These are phyloP conservation scores for Synanthedon vespiformis DNA, from an alignment of 2,888 invertebrate species.

Conservation along the genomic window DNA sequence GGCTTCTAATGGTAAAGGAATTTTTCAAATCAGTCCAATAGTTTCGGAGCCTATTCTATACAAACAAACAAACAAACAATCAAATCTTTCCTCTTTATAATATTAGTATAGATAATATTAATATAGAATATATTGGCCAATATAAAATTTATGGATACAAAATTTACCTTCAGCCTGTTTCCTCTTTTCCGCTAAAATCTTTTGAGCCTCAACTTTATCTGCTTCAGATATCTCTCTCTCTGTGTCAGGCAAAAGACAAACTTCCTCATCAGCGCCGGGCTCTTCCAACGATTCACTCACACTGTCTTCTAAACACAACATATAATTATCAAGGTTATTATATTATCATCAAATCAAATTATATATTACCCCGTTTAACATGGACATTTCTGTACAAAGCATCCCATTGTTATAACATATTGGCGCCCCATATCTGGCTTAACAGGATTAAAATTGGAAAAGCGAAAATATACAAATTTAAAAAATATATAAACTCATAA, in stretches of 20 bases:
- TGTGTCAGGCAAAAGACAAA: conserved; percentile 77
- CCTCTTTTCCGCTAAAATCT: conserved; percentile 55
- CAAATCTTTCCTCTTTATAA: no score
- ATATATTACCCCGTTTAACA: neutral
- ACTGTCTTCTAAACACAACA: neutral
- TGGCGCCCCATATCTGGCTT: no score
- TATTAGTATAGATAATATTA: no score
- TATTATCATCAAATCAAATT: neutral
- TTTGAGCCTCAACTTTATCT: conserved; percentile 73
- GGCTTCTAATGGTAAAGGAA: no score
- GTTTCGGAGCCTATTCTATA: no score
- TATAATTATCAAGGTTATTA: neutral
- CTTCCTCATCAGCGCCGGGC: conserved; percentile 75
- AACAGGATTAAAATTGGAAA: no score
- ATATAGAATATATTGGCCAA: no score
- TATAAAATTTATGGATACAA: neutral
- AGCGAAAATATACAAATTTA: neutral
- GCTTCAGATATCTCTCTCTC: conserved; percentile 76
- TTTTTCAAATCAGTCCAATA: no score
- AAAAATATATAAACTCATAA: neutral
- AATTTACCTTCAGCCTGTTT: conserved; percentile 38
- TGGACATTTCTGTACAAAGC: no score
- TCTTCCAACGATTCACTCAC: conserved; percentile 54
- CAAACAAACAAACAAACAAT: no score
- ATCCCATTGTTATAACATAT: no score